Evolutionary conservation across 2,888 invertebrate genomes (phyloP).

Genomic region (Clunio marinus): DNA sequence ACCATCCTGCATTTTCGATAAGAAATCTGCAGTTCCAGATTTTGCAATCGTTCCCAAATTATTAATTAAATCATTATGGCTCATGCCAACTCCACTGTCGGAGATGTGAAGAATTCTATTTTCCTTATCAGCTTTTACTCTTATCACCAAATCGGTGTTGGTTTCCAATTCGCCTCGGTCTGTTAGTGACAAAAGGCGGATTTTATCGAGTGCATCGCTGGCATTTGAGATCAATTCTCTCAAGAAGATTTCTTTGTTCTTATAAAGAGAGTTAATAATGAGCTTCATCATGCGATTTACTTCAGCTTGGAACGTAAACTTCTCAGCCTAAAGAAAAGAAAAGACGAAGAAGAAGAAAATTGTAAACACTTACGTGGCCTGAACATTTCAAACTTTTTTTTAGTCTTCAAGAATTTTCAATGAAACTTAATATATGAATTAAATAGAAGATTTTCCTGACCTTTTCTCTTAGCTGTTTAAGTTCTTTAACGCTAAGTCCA

Average conservation of each 20-base stretch:
- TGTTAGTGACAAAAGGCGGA: slow-evolving; percentile 87
- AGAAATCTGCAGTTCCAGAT: slow-evolving; percentile 94
- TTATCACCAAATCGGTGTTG: slow-evolving; percentile 79
- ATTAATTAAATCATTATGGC: slow-evolving; percentile 83
- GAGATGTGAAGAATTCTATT: slow-evolving; percentile 86
- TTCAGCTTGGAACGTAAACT: slow-evolving; percentile 92
- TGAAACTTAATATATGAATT: too few species aligned
- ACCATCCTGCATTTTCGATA: slow-evolving; percentile 79
- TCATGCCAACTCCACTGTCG: slow-evolving; percentile 98
- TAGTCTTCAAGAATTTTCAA: not conserved
- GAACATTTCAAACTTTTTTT: not conserved
- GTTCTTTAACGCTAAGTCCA: slow-evolving; percentile 88
- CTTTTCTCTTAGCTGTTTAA: slow-evolving; percentile 84
- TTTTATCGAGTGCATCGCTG: slow-evolving; percentile 98
- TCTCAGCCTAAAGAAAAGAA: slow-evolving; percentile 59
- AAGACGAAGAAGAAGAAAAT: slow-evolving; percentile 19
- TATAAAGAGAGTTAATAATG: slow-evolving; percentile 97
- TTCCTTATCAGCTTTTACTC: slow-evolving; percentile 91
- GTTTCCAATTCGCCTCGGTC: slow-evolving; percentile 72
- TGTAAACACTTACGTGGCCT: slow-evolving; percentile 34
- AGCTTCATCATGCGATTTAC: slow-evolving; percentile 99
- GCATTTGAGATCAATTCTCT: slow-evolving; percentile 98
- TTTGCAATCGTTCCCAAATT: slow-evolving; percentile 98
- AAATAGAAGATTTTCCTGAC: too few species aligned
- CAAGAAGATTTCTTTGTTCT: slow-evolving; percentile 98